Evolutionary conservation across 2,797 vertebrate species (phyloP).

Genomic region (Micromesistius poutassou): DNA sequence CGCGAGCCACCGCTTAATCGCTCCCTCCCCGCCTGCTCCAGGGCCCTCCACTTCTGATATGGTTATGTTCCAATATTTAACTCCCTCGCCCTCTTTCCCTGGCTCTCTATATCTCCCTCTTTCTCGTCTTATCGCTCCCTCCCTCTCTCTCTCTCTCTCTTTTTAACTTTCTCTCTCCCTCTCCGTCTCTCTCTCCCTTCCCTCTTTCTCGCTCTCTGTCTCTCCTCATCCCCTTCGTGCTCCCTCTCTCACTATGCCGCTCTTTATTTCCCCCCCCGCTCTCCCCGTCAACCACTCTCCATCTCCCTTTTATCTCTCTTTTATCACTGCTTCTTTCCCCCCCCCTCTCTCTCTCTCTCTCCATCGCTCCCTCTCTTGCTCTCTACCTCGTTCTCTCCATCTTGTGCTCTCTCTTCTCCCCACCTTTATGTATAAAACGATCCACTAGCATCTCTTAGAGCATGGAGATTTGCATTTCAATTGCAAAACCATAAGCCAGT

Average conservation of each 20-base stretch:
- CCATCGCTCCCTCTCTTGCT: not conserved
- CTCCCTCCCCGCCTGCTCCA: constrained; percentile 39
- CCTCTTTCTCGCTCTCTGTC: not conserved
- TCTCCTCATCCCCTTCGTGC: not conserved
- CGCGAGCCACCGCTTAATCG: constrained; percentile 42
- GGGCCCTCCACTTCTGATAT: constrained; percentile 39
- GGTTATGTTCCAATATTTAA: constrained; percentile 31
- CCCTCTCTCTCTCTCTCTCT: too few relatives aligned
- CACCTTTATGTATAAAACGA: not conserved
- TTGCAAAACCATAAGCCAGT: not conserved
- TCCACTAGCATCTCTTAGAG: not conserved
- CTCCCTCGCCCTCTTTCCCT: not conserved
- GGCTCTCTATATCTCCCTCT: not conserved
- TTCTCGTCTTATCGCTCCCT: too few relatives aligned
- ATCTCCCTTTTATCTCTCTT: not conserved
- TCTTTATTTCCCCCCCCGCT: too few relatives aligned
- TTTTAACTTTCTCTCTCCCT: too few relatives aligned
- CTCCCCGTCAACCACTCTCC: too few relatives aligned
- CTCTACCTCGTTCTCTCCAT: not conserved
- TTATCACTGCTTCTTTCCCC: not conserved
- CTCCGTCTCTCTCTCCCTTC: not conserved
- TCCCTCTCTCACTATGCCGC: not conserved
- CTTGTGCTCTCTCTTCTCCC: not conserved
- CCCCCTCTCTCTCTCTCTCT: not conserved
- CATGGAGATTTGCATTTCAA: not conserved